Conservation (phyloP, 2,888 invertebrate genomes). For the Meganola albula region DNA sequence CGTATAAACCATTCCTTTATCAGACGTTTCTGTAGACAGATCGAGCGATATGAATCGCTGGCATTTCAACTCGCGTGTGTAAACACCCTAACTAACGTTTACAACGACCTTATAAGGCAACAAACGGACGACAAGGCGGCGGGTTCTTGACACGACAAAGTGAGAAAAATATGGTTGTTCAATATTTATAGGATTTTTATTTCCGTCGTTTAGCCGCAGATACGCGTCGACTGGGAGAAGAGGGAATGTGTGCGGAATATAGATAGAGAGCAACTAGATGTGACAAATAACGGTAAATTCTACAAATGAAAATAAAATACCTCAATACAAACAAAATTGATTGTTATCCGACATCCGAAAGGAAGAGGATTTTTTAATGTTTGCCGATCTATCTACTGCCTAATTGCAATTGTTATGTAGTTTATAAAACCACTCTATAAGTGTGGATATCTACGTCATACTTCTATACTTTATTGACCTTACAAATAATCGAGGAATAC, state of each 20-base stretch:
- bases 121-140: conserved; percentile 46
- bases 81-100: conserved; percentile 30
- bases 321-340: too few species aligned
- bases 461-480: too few species aligned
- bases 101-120: conserved; percentile 37
- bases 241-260: conserved; percentile 31
- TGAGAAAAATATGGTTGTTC: conserved; percentile 75
- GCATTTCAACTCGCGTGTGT: conserved; percentile 20
- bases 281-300: too few species aligned
- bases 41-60: conserved; percentile 9
- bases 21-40: conserved; percentile 3
- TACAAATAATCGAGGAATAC: too few species aligned
- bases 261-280: conserved; percentile 31
- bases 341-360: too few species aligned
- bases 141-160: conserved; percentile 63
- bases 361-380: too few species aligned
- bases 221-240: conserved; percentile 47
- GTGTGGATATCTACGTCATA: too few species aligned
- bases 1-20: conserved; percentile 4
- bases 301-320: too few species aligned
- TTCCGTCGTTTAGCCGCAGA: conserved; percentile 68
- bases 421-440: too few species aligned
- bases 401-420: too few species aligned
- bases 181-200: conserved; percentile 76
- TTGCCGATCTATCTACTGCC: too few species aligned